phyloP scores from a whole-genome alignment of 2,113 vertebrate genomes.

The Albula glossodonta region DNA sequence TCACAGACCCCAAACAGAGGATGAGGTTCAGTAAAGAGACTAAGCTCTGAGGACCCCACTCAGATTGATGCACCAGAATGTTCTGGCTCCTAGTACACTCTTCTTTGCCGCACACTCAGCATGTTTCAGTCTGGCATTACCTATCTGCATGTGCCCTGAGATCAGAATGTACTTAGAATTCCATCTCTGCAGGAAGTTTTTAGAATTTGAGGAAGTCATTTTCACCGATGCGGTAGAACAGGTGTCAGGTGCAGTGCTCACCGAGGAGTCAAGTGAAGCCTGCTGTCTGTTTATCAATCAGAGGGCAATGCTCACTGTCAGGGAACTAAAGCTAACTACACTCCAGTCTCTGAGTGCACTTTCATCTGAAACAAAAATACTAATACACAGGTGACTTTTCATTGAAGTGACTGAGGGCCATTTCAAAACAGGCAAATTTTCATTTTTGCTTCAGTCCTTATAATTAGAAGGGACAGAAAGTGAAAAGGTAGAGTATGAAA shows the following conservation, averaged over 20 bases:
- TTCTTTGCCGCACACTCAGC: background rate
- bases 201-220: background rate
- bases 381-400: too few relatives aligned
- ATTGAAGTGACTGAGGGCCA: too few relatives aligned
- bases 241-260: background rate
- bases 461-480: too few relatives aligned
- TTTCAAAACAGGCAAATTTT: too few relatives aligned
- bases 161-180: background rate
- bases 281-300: background rate
- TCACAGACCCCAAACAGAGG: too few relatives aligned
- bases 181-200: background rate
- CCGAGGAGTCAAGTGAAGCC: background rate
- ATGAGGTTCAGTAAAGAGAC: slow-evolving; percentile 3
- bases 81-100: background rate
- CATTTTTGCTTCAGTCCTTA: too few relatives aligned
- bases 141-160: background rate
- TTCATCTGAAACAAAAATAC: too few relatives aligned
- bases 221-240: background rate
- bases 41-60: slow-evolving; percentile 8
- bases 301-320: background rate
- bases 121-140: background rate
- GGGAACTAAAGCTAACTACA: too few relatives aligned
- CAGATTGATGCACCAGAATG: background rate
- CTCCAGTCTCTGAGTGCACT: too few relatives aligned
- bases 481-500: too few relatives aligned